Conservation (phyloP, 2,797 vertebrate genomes). For the Holocentrus rufus region DNA sequence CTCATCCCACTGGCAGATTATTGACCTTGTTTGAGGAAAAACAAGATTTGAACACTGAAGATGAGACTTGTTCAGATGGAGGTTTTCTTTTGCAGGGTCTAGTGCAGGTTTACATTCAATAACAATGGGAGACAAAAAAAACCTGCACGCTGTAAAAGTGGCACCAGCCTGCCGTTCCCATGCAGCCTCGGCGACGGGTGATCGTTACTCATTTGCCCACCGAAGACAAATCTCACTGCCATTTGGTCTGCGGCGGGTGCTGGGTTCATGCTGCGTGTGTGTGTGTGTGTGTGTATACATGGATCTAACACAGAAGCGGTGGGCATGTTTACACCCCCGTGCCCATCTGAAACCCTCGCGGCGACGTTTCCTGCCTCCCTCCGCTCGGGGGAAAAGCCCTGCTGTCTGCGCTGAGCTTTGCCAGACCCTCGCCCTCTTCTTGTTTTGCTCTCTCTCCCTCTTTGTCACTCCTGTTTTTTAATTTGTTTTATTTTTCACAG, state of each 20-base stretch:
- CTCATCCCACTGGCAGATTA: no score
- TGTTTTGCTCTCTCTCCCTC: conserved; percentile 36
- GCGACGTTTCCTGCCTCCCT: conserved; percentile 17
- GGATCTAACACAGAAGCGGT: not conserved
- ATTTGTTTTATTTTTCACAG: conserved; percentile 29
- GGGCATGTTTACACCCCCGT: conserved; percentile 42
- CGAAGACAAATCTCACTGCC: not conserved
- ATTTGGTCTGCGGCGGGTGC: no score
- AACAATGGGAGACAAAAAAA: no score
- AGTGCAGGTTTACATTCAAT: no score
- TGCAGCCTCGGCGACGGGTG: no score
- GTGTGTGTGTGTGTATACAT: not conserved
- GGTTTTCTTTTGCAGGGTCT: no score
- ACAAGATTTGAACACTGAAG: no score
- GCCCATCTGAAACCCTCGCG: not conserved
- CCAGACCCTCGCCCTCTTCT: conserved; percentile 49
- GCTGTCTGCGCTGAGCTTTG: conserved; percentile 41
- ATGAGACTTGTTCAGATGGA: no score
- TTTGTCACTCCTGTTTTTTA: no score
- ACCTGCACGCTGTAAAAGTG: no score
- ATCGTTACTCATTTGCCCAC: conserved; percentile 1
- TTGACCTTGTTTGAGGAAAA: no score
- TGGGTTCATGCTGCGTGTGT: not conserved
- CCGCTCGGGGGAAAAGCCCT: not conserved
- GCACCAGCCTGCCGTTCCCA: no score